phyloP scores from a whole-genome alignment of 1,140 invertebrate genomes.

The Drosophila ogumai region DNA sequence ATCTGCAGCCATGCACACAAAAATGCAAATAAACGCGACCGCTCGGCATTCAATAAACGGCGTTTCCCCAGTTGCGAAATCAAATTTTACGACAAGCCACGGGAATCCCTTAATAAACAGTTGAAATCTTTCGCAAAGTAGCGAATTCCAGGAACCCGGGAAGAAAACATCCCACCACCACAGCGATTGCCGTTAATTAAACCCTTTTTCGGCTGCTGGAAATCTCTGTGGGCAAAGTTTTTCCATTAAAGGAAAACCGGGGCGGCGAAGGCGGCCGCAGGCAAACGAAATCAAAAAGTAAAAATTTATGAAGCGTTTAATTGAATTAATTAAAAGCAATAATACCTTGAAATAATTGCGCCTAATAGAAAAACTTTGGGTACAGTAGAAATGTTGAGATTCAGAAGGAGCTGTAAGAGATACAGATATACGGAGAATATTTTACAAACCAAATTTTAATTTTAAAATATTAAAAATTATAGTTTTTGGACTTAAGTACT shows the following conservation, averaged over 20 bases:
- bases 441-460: not conserved
- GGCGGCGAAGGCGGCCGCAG: slow-evolving; percentile 49
- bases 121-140: slow-evolving; percentile 58
- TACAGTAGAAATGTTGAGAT: slow-evolving; percentile 8
- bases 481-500: too few species aligned
- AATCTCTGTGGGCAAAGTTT: slow-evolving; percentile 75
- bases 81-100: slow-evolving; percentile 81
- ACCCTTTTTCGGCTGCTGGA: slow-evolving; percentile 52
- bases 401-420: too few species aligned
- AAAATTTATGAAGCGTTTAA: slow-evolving; percentile 85
- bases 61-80: slow-evolving; percentile 59
- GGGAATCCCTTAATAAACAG: slow-evolving; percentile 79
- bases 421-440: not conserved
- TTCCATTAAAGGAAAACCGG: slow-evolving; percentile 66
- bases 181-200: slow-evolving; percentile 70
- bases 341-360: slow-evolving; percentile 83
- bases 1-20: slow-evolving; percentile 63
- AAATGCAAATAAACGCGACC: slow-evolving; percentile 77
- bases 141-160: slow-evolving; percentile 53
- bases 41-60: slow-evolving; percentile 67
- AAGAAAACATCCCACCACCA: slow-evolving; percentile 26
- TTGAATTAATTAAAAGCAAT: slow-evolving; percentile 85
- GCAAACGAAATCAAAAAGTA: slow-evolving; percentile 80
- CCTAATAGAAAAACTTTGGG: slow-evolving; percentile 78
- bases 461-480: not conserved